These are phyloP conservation scores for Acrossocheilus wenchowensis DNA, from an alignment of 2,797 vertebrate species.

Conservation along the genomic window DNA sequence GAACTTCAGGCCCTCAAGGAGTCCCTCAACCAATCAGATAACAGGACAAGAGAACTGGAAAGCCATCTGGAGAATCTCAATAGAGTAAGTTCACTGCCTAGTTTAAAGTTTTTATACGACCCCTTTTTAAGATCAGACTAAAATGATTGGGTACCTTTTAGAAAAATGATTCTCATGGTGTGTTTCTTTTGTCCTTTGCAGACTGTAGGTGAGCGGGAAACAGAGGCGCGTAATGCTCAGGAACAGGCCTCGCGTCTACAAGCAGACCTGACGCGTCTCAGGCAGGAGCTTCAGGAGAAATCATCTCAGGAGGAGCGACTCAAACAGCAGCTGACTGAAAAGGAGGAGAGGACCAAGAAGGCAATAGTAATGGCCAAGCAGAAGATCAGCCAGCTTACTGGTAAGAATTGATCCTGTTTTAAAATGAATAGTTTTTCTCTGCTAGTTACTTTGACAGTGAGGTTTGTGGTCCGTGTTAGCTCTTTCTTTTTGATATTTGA, in stretches of 20 bases:
- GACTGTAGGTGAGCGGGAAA: slow-evolving; percentile 87
- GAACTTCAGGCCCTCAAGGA: slow-evolving; percentile 88
- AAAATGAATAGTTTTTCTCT: neutral
- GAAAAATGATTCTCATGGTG: neutral
- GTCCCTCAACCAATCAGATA: slow-evolving; percentile 83
- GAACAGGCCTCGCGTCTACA: slow-evolving; percentile 87
- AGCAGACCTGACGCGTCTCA: slow-evolving; percentile 83
- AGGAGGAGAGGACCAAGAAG: slow-evolving; percentile 96
- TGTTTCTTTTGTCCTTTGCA: slow-evolving; percentile 59
- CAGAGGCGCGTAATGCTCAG: slow-evolving; percentile 83
- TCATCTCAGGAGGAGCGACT: slow-evolving; percentile 86
- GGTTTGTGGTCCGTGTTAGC: neutral
- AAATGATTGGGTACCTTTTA: slow-evolving; percentile 4
- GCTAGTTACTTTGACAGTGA: neutral
- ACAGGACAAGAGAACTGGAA: slow-evolving; percentile 84
- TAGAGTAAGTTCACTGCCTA: slow-evolving; percentile 77
- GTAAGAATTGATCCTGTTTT: slow-evolving; percentile 67
- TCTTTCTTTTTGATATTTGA: neutral
- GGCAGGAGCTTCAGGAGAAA: slow-evolving; percentile 92
- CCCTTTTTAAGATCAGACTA: neutral
- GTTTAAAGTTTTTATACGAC: neutral
- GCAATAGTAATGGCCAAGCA: slow-evolving; percentile 89
- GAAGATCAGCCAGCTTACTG: slow-evolving; percentile 87
- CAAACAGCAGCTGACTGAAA: slow-evolving; percentile 90
- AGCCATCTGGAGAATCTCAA: slow-evolving; percentile 86